Evolutionary conservation across 2,113 vertebrate genomes (phyloP).

Genomic region (Pholis gunnellus): DNA sequence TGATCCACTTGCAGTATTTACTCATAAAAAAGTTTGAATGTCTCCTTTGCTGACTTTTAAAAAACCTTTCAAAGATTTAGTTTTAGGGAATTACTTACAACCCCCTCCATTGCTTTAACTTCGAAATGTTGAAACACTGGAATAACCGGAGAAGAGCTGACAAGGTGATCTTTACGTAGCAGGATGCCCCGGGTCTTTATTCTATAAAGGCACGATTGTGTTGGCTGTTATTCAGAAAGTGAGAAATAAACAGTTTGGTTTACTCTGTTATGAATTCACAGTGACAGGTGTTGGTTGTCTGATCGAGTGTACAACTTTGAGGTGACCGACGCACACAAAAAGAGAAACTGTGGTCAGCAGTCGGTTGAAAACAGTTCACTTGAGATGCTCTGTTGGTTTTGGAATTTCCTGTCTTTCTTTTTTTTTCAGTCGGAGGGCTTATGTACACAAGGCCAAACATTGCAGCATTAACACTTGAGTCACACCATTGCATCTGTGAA

Average conservation of each 20-base stretch:
- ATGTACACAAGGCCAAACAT: not conserved
- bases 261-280: not conserved
- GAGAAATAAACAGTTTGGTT: not conserved
- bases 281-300: not conserved
- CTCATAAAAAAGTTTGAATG: not conserved
- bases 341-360: not conserved
- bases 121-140: not conserved
- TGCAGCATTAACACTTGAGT: not conserved
- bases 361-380: not conserved
- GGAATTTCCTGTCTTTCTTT: conserved; percentile 32
- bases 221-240: not conserved
- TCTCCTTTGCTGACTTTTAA: too few relatives aligned
- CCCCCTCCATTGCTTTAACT: not conserved
- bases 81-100: too few relatives aligned
- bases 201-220: not conserved
- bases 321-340: not conserved
- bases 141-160: not conserved
- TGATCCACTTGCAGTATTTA: not conserved
- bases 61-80: too few relatives aligned
- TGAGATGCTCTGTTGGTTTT: not conserved
- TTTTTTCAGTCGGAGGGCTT: not conserved
- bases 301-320: not conserved
- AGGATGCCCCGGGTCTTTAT: not conserved
- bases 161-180: too few relatives aligned
- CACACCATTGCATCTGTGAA: not conserved